Evolutionary conservation across 2,797 vertebrate genomes (phyloP).

Genomic region (Brotula barbata): DNA sequence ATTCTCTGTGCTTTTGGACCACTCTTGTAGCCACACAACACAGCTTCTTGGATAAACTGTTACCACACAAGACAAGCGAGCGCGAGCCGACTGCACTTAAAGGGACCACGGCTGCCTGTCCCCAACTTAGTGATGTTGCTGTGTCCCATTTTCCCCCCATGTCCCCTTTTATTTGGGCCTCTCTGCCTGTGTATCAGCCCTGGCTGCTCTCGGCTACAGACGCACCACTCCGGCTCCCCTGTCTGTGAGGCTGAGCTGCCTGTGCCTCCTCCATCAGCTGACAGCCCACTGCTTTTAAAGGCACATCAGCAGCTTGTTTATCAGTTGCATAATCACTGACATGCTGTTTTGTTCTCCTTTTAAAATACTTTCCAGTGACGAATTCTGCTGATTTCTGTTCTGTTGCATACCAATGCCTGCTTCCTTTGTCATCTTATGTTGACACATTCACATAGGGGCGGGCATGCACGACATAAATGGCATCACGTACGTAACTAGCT

Average conservation of each 20-base stretch:
- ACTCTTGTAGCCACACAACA: conserved; percentile 86
- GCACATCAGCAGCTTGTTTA: conserved; percentile 71
- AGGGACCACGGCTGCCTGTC: conserved; percentile 39
- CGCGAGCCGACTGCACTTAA: conserved; percentile 71
- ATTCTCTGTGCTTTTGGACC: conserved; percentile 85
- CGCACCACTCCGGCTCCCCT: conserved; percentile 62
- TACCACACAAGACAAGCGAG: conserved; percentile 56
- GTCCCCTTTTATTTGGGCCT: conserved; percentile 72
- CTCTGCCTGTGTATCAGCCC: conserved; percentile 48
- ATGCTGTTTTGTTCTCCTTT: conserved; percentile 27
- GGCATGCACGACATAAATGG: neutral
- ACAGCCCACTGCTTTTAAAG: conserved; percentile 83
- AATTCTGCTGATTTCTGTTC: conserved; percentile 7
- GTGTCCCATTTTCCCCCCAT: conserved; percentile 66
- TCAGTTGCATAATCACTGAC: conserved; percentile 68
- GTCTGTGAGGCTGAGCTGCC: conserved; percentile 71
- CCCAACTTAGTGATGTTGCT: conserved; percentile 53
- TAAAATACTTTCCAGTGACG: conserved; percentile 15
- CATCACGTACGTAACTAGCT: neutral
- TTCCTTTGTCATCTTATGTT: neutral
- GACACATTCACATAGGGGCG: too few species aligned
- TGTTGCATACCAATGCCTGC: neutral
- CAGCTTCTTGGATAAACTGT: conserved; percentile 84
- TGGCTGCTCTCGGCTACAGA: conserved; percentile 56
- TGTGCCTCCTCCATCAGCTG: conserved; percentile 79